Evolutionary conservation across 1,140 invertebrate species (phyloP), one percentile per base, ranked within the genome.

Genomic region (Sycophila sp.): DNA sequence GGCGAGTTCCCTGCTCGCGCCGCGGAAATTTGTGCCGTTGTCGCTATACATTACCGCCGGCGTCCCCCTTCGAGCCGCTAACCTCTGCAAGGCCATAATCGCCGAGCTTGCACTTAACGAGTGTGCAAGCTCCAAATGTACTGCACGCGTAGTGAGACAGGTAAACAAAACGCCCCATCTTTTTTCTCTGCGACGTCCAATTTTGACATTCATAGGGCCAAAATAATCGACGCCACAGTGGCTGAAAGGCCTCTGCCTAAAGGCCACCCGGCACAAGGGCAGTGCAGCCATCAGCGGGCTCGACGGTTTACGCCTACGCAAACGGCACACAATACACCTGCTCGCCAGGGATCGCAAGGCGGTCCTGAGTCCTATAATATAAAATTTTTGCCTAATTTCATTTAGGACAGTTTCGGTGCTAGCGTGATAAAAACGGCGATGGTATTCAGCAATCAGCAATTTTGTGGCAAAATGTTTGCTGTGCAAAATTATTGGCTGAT

Each of bases 21-120:
- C 78, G n/a, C 73, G 60, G 22, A 83, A 64, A 66, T 80, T 83
- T 0, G 75, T 80, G 0, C 75, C 78, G 62, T 80, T 78, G 38
- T 81, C 80, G 0, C 69, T 73, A 15, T 70, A 73, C 1, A 80
- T 55, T 24, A 38, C 60, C 6, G n/a, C 2, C 8, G 62, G 55
- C 8, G n/a, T 5, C 4, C 72, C 73, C 13, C 73, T 62, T 15
- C 80, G 22, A 0, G 72, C 49, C 4, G 51, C 3, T 17, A 55
- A 45, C 10, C 58, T 19, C 8, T 66, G 15, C 1, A 77, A 10
- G 2, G 42, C 58, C 28, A 74, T 68, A 7, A 69, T 73, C 4
- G 36, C 42, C 0, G 70, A 63, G 32, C 59, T 66, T 0, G 72
- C 64, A 3, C n/a, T 30, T 11, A 76, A 45, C 10, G 56, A 59